Percentiles rank a stretch among this genome's conserved stretches.
Evolutionary conservation across 1,140 invertebrate species (phyloP).

Genomic region (Papilio helenus): DNA sequence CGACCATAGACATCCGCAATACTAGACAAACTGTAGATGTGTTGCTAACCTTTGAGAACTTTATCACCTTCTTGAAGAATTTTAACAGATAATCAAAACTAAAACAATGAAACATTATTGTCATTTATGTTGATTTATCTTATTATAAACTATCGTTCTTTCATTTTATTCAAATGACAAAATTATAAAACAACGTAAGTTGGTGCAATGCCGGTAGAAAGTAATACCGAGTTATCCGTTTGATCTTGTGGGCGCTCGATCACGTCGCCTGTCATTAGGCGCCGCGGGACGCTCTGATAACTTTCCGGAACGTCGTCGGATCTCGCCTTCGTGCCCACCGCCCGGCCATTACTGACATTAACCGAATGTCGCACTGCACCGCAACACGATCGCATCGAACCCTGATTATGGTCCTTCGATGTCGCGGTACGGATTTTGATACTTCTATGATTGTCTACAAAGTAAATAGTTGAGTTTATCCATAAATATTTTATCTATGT

Average conservation of each 20-base stretch:
- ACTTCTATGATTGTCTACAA: background rate
- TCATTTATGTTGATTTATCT: too few species aligned
- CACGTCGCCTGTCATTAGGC: constrained; percentile 61
- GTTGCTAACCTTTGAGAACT: too few species aligned
- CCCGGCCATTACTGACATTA: constrained; percentile 48
- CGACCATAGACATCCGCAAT: too few species aligned
- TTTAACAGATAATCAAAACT: too few species aligned
- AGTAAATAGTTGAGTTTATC: background rate
- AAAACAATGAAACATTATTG: too few species aligned
- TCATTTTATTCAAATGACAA: constrained; percentile 5
- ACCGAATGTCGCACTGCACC: constrained; percentile 51
- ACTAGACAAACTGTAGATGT: too few species aligned
- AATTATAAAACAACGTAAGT: constrained; percentile 21
- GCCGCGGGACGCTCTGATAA: constrained; percentile 65
- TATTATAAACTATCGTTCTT: background rate
- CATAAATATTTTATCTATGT: background rate
- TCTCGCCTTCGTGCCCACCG: constrained; percentile 39
- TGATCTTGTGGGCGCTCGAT: constrained; percentile 49
- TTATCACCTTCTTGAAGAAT: too few species aligned
- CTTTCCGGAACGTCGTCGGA: constrained; percentile 54
- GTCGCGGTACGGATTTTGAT: constrained; percentile 4
- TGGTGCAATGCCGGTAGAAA: constrained; percentile 45
- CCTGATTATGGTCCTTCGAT: constrained; percentile 32
- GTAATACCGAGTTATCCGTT: constrained; percentile 47
- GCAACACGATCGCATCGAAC: background rate